Base-by-base conservation (phyloP, 2,113 vertebrate species). In the Paraplagusia blochii region DNA sequence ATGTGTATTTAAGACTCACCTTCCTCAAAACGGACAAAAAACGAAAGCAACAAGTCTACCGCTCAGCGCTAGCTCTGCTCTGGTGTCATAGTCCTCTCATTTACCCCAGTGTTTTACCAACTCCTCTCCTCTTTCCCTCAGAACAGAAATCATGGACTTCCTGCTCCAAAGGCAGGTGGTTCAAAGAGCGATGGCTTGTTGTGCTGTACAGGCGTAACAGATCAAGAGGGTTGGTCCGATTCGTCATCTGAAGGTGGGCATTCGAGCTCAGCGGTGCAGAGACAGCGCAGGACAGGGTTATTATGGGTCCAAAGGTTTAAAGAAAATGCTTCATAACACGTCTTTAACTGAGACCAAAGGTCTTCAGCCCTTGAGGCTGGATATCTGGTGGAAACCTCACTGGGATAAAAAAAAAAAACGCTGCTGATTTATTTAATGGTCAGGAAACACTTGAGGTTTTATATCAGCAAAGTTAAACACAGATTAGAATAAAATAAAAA, bases 261-360 rank as follows among this genome's bases (percentile, higher is more conserved):
- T 36, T 51, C 0, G 5, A 51, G 5, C 29, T n/a, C 6, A 29
- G 22, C 6, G 22, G n/a, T 7, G 8, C 19, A 44, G 46, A 43
- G 40, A 51, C 29, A 39, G 29, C 53, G 22, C 7, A 42, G 36
- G 22, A 18, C 56, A 34, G 17, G 39, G 46, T 40, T 11, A 7
- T 75, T 60, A 72, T 57, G 71, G 78, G 74, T 77, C 83, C 83
- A 87, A 85, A 87, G 85, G 83, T 70, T 63, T 60, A 43, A 42
- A 16, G 22, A 29, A 45, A 69, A 44, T 1, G 44, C 18, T 17
- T 63, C 19, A 34, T 3, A 53, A 17, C 72, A 69, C 39, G 1
- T 8, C 50, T 14, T 59, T 69, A 9, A 51, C 36, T 45, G 6
- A 0, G 60, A 45, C 44, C 63, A 71, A 72, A 76, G 73, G 63